Base-by-base conservation (phyloP, 2,797 vertebrate genomes). In the Rhynchonycteris naso region DNA sequence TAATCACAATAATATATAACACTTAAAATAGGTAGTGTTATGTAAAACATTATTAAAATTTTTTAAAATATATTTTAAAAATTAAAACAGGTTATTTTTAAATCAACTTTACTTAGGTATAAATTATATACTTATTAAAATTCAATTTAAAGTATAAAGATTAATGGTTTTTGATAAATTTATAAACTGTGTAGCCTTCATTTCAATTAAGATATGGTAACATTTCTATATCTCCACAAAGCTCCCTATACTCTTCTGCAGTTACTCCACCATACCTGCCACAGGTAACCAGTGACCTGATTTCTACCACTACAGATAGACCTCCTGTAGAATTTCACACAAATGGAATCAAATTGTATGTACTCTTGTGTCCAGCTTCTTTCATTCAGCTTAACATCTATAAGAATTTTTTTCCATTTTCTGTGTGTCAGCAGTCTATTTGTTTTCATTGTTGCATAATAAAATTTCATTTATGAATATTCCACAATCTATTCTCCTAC, bases 11-110 rank as follows among this genome's bases (percentile, higher is more conserved):
- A 82, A 92, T 47, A 84, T 0, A 4, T 65, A 85, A 33, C 30
- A 93, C 9, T 71, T 90, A 89, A 90, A 95, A 82, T 80, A 52
- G 54, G 33, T 81, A 90, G 61, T 66, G 16, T n/a, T 91, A 92
- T 4, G 0, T 76, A 75, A 96, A 94, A 71, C 2, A 4, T 71
- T 83, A 79, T 87, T 61, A 43, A 88, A 90, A 82, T 56, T 90
- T 71, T 26, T 5, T 54, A 58, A 96, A 83, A 63, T 91, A 63
- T 22, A 75, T 58, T 87, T 66, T n/a, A 4, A 65, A 56, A 93
- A 63, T 35, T 26, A 71, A 80, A 91, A 79, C 19, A 59, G 52
- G 58, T 33, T 83, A 80, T 74, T 94, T 86, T 92, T 38, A 2
- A 80, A 95, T 76, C 26, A 90, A 59, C 15, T 93, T 95, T 65